Percentiles rank a stretch among this genome's conserved stretches.
These are phyloP conservation scores for Agrotis exclamationis DNA, from an alignment of 2,888 invertebrate species.

Conservation along the genomic window DNA sequence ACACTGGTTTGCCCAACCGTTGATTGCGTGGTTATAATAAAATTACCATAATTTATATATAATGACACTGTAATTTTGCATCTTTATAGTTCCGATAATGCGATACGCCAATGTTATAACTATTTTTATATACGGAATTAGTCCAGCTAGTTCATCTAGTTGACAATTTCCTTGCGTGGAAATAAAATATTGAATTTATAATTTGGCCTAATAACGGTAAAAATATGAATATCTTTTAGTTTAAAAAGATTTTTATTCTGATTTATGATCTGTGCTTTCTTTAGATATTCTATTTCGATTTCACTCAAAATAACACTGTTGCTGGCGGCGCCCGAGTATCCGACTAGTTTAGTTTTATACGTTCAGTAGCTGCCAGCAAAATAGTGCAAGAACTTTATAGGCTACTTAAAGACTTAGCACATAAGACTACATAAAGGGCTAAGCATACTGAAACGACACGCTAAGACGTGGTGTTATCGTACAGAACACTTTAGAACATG, in stretches of 20 bases:
- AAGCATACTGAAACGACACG: conserved; percentile 6
- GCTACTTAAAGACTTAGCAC: conserved; percentile 40
- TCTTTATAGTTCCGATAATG: conserved; percentile 55
- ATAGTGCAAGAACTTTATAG: conserved; percentile 36
- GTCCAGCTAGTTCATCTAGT: conserved; percentile 38
- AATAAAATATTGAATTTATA: conserved; percentile 27
- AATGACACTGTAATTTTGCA: conserved; percentile 57
- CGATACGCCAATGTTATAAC: conserved; percentile 42
- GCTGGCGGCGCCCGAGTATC: conserved; percentile 13
- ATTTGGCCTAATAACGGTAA: conserved; percentile 45
- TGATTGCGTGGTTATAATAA: conserved; percentile 58
- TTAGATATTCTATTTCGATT: conserved; percentile 31
- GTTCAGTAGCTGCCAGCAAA: conserved; percentile 17
- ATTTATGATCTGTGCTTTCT: conserved; percentile 43
- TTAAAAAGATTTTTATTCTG: conserved; percentile 36
- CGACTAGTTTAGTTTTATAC: conserved; percentile 12
- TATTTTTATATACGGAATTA: conserved; percentile 45
- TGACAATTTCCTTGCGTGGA: conserved; percentile 36
- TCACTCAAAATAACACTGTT: conserved; percentile 31
- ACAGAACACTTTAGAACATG: conserved; percentile 1
- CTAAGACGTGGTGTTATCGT: conserved; percentile 9
- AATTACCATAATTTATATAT: conserved; percentile 64
- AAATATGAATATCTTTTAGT: conserved; percentile 41
- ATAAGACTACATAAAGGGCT: conserved; percentile 21
- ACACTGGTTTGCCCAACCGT: conserved; percentile 25